Base-by-base conservation (phyloP, 2,797 vertebrate species). In the Pipistrellus pipistrellus region DNA sequence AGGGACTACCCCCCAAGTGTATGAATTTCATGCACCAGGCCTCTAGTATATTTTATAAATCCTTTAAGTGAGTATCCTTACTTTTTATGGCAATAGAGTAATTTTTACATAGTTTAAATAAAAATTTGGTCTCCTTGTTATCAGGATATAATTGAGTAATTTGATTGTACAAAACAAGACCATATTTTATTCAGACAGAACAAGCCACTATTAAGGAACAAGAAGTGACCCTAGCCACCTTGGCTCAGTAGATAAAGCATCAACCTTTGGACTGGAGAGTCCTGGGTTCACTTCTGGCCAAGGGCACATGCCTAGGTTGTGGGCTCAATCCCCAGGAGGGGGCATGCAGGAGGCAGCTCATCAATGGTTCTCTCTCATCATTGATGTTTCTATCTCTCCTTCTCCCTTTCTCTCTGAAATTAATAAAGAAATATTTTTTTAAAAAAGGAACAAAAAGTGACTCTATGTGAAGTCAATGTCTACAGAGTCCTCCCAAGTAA, bases 171-270 rank as follows among this genome's bases (percentile, higher is more conserved):
- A 95, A 92, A 82, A 83, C 41, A 93, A 92, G 51, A 11, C 11
- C 75, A 92, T 88, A 88, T 80, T 92, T 95, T 92, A 72, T 57
- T 96, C 27, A 76, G 17, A 57, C 10, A 94, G 53, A 93, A 87
- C 30, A 95, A 89, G 41, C 11, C 68, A 41, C 46, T 57, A 55
- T 53, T 73, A 90, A 95, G 64, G 44, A 97, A 88, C 11, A 95
- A n/a, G 12, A 48, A 78, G 3, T 78, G 66, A 78, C 71, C 77
- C 75, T 57, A 77, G 44, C 44, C 44, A 44, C 3, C 10, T 10
- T 44, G 38, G 38, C 38, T 41, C 38, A 41, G 38, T 41, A 41
- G 38, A 41, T 41, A 41, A 41, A 41, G 38, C 38, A 41, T 41
- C 38, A 41, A 41, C 38, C 38, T 41, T 41, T 41, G 38, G 38